Percentiles rank a stretch among this genome's conserved stretches.
Conservation (phyloP, 2,888 invertebrate species). For the Plutella xylostella region DNA sequence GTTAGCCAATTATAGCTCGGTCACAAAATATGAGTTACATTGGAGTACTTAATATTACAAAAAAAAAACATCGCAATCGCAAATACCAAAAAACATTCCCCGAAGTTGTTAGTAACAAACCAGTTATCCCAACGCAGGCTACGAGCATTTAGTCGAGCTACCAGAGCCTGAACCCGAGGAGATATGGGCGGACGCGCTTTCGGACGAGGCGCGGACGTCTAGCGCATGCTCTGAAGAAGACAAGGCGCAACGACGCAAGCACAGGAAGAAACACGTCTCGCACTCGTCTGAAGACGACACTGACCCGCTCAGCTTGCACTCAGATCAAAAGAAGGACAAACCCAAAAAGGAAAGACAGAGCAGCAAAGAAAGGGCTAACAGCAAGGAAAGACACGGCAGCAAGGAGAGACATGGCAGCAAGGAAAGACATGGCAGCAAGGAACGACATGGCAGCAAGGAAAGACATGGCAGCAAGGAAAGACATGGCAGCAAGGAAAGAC, state of each 20-base stretch:
- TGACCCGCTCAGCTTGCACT: conserved; percentile 39
- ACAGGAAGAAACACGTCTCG: conserved; percentile 6
- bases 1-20: too few relatives aligned
- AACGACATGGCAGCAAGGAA: conserved; percentile 13
- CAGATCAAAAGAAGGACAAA: conserved; percentile 19
- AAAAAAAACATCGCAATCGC: too few relatives aligned
- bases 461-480: not conserved
- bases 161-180: conserved; percentile 39
- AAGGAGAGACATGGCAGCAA: conserved; percentile 17
- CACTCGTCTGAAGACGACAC: conserved; percentile 33
- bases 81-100: too few relatives aligned
- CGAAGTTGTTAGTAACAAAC: too few relatives aligned
- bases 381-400: conserved; percentile 4
- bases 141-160: conserved; percentile 54
- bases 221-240: conserved; percentile 24
- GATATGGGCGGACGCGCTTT: conserved; percentile 33
- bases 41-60: too few relatives aligned
- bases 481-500: conserved; percentile 19
- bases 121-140: conserved; percentile 37
- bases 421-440: conserved; percentile 20
- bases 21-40: too few relatives aligned
- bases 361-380: conserved; percentile 7
- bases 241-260: conserved; percentile 23
- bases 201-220: conserved; percentile 27
- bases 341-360: conserved; percentile 22